These are phyloP conservation scores for Fistularia commersonii DNA, from an alignment of 2,797 vertebrate genomes.

Conservation along the genomic window DNA sequence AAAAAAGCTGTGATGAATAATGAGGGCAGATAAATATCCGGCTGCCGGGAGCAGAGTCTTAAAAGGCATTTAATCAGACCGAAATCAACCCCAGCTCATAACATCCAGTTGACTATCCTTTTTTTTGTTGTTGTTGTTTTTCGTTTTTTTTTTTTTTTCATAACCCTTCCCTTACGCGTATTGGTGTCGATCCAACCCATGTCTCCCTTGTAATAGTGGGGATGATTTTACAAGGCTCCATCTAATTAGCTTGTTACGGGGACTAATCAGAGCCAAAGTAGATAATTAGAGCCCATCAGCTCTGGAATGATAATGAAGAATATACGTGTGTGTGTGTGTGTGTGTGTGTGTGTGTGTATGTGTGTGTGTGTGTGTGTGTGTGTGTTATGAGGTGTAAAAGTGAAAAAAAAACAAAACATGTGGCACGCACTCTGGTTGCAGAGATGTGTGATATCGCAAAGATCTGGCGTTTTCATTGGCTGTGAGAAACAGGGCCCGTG, in stretches of 20 bases:
- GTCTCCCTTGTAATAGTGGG: slow-evolving; percentile 68
- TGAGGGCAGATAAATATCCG: slow-evolving; percentile 53
- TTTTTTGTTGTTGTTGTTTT: slow-evolving; percentile 52
- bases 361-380: background rate
- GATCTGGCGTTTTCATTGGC: too few species aligned
- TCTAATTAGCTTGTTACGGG: slow-evolving; percentile 75
- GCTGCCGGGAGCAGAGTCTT: slow-evolving; percentile 42
- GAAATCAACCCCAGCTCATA: slow-evolving; percentile 64
- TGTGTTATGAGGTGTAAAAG: slow-evolving; percentile 7
- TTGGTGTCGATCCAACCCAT: slow-evolving; percentile 59
- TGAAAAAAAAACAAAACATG: background rate
- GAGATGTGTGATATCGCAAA: too few species aligned
- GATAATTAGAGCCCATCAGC: slow-evolving; percentile 74
- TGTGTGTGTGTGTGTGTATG: slow-evolving; percentile 16
- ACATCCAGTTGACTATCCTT: slow-evolving; percentile 65
- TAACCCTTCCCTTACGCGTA: slow-evolving; percentile 53
- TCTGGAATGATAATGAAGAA: slow-evolving; percentile 71
- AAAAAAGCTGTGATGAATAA: slow-evolving; percentile 64
- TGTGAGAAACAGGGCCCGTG: too few species aligned
- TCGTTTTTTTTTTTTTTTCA: slow-evolving; percentile 53
- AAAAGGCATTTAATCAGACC: slow-evolving; percentile 66
- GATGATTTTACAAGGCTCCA: slow-evolving; percentile 75
- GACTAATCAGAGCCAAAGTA: slow-evolving; percentile 73
- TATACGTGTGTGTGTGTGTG: slow-evolving; percentile 17
- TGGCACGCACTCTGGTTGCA: too few species aligned